phyloP scores from a whole-genome alignment of 2,888 invertebrate genomes.

The Scrobipalpa atriplicella region DNA sequence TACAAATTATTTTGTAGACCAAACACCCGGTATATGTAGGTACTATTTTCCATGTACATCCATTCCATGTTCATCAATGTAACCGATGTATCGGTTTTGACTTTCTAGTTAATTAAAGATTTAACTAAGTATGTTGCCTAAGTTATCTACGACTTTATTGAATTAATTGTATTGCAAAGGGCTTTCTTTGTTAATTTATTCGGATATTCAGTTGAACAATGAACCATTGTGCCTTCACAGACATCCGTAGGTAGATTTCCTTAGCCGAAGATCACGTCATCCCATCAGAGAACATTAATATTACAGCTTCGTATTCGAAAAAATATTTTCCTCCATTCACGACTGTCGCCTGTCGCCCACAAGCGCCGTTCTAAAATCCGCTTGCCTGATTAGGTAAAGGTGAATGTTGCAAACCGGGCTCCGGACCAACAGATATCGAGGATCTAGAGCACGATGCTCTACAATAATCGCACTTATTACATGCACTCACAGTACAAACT shows the following conservation, averaged over 20 bases:
- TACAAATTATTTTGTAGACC: no score
- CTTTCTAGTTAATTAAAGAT: no score
- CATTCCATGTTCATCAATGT: no score
- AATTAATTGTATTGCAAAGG: not conserved
- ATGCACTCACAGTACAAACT: not conserved
- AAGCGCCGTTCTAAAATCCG: conserved; percentile 77
- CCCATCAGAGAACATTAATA: conserved; percentile 20
- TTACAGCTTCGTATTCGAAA: conserved; percentile 35
- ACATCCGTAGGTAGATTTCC: conserved; percentile 6
- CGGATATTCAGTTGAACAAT: not conserved
- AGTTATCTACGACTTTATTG: no score
- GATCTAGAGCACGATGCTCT: not conserved
- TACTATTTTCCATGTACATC: no score
- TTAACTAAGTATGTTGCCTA: no score
- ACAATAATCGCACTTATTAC: not conserved
- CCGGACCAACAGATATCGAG: conserved; percentile 41
- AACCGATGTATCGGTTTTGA: no score
- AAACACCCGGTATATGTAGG: no score
- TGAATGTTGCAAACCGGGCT: conserved; percentile 76
- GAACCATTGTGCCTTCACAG: not conserved
- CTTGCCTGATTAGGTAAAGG: conserved; percentile 80
- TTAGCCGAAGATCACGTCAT: conserved; percentile 15
- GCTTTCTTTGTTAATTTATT: not conserved
- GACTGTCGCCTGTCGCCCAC: conserved; percentile 75
- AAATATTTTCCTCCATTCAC: conserved; percentile 57